These are phyloP conservation scores for Calonectris borealis DNA, from an alignment of 2,113 vertebrate genomes.

Conservation along the genomic window DNA sequence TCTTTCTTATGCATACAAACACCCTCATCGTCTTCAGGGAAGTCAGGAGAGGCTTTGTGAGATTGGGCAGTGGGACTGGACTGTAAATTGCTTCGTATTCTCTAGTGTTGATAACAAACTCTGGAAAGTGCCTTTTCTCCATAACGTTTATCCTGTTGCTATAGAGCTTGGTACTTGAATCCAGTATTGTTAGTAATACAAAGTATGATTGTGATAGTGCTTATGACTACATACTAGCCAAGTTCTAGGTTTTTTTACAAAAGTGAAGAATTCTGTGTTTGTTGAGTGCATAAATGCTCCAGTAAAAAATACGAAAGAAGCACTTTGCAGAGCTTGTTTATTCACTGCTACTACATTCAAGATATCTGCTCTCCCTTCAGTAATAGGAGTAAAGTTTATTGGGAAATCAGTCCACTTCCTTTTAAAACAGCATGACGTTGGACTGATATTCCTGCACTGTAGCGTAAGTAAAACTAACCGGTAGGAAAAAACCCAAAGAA, in stretches of 20 bases:
- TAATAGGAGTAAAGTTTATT: neutral
- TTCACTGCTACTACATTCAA: neutral
- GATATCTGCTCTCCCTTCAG: neutral
- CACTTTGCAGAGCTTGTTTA: conserved; percentile 12
- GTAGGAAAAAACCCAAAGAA: neutral
- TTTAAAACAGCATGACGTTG: neutral
- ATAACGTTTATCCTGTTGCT: neutral
- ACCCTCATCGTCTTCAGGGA: neutral
- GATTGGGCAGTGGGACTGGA: neutral
- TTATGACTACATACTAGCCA: neutral
- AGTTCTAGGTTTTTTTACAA: neutral
- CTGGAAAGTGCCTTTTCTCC: neutral
- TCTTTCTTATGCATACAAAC: neutral
- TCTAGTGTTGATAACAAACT: neutral
- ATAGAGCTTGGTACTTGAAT: neutral
- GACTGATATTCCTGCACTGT: neutral
- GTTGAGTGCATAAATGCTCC: neutral
- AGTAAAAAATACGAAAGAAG: neutral
- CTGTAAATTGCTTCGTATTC: neutral
- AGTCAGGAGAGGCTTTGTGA: neutral
- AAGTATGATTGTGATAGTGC: neutral
- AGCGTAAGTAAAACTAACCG: neutral
- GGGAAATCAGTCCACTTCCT: neutral
- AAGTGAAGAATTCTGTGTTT: neutral
- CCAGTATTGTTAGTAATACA: conserved; percentile 8